A percentile compares a stretch with the other conserved stretches of the same genome.
These are phyloP conservation scores for Accipiter cooperii DNA, from an alignment of 2,113 vertebrate genomes.

Conservation along the genomic window DNA sequence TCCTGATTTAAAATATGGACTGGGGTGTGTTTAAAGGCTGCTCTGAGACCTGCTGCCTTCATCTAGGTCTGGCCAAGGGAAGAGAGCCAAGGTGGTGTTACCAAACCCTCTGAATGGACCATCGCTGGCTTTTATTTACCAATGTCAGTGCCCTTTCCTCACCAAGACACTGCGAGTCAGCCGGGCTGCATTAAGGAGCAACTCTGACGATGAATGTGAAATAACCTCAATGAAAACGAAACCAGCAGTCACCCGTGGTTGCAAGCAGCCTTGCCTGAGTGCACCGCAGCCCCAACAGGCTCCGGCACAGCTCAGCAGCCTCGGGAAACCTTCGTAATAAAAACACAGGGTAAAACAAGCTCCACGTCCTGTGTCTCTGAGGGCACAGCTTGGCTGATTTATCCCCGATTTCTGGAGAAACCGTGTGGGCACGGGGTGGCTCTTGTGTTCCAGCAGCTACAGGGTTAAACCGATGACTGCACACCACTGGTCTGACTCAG, in stretches of 20 bases:
- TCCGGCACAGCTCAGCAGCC: background rate
- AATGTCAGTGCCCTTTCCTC: rapidly evolving
- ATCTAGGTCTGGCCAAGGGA: background rate
- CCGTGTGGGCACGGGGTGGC: background rate
- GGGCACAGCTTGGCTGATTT: background rate
- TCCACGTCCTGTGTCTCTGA: rapidly evolving
- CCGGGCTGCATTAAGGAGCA: rapidly evolving
- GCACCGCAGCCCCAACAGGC: background rate
- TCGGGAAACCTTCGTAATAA: background rate
- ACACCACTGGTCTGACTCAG: background rate
- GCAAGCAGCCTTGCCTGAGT: background rate
- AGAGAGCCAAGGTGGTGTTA: background rate
- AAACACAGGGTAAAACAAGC: background rate
- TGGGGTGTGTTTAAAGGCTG: background rate
- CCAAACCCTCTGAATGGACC: background rate
- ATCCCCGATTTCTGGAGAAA: background rate
- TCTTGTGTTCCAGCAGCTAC: background rate
- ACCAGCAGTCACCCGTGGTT: background rate
- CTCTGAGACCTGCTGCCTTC: background rate
- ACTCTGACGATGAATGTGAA: rapidly evolving
- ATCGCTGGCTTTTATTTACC: background rate
- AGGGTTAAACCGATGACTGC: background rate
- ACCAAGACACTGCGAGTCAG: rapidly evolving
- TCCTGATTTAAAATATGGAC: background rate
- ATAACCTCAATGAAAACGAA: background rate